These are phyloP conservation scores for Nansenia antarctica DNA, from an alignment of 2,113 vertebrate genomes.

Conservation along the genomic window DNA sequence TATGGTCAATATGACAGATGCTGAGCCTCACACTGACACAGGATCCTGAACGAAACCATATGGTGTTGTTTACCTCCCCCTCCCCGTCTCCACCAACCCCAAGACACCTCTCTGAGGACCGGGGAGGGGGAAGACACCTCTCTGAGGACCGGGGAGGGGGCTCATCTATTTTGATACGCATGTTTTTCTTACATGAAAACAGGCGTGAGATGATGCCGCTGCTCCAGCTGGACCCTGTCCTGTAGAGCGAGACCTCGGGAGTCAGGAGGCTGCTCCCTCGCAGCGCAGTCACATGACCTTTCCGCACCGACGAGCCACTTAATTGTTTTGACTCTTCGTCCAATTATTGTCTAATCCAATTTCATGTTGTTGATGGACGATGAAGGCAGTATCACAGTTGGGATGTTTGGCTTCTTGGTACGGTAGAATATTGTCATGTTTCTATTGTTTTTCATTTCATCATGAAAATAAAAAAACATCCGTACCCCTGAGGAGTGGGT, in stretches of 20 bases:
- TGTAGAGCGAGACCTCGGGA: slow-evolving; percentile 41
- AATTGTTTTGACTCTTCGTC: slow-evolving; percentile 48
- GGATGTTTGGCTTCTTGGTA: not conserved
- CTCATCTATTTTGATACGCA: not conserved
- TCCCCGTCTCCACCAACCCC: not conserved
- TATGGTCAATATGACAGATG: not conserved
- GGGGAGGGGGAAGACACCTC: not conserved
- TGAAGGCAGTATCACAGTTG: not conserved
- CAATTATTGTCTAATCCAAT: slow-evolving; percentile 22
- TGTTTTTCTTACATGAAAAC: not conserved
- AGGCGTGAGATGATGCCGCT: not conserved
- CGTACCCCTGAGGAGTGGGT: not conserved
- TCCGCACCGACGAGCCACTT: slow-evolving; percentile 56
- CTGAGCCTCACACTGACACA: not conserved
- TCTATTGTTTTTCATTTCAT: not conserved
- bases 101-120: not conserved
- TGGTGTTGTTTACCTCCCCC: not conserved
- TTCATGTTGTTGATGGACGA: not conserved
- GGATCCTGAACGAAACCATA: not conserved
- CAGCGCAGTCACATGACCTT: slow-evolving; percentile 33
- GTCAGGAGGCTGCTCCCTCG: slow-evolving; percentile 35
- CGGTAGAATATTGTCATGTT: not conserved
- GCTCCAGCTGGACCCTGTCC: slow-evolving; percentile 56
- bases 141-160: not conserved
- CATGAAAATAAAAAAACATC: too few species aligned